Evolutionary conservation across 2,113 vertebrate species (phyloP), one percentile per base, ranked within the genome.

Genomic region (Ciconia maguari): DNA sequence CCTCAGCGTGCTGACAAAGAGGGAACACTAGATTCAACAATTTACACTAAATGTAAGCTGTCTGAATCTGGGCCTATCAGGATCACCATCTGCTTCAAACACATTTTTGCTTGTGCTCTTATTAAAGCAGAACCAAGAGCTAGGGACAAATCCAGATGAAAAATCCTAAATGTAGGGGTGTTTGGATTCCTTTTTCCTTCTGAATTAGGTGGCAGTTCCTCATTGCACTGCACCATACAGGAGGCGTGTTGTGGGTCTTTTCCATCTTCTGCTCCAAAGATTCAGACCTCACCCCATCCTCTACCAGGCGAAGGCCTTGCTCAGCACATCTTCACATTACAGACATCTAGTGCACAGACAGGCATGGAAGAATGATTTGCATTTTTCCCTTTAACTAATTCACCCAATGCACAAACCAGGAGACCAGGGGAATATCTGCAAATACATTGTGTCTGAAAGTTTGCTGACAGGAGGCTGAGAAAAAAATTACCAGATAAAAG

Each of bases 301-400:
- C 41, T 41, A 34, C 11, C 30, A 89, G 27, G 17, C 0, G 0
- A 82, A 17, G 24, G 44, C 24, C 27, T 38, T 68, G 36, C 16
- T 72, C 68, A 83, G 41, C 68, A 44, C 52, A 68, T 58, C 54
- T 30, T 77, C 64, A 64, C 13, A 13, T 69, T n/a, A 81, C 20
- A 38, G 52, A 58, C 30, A 42, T 10, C 34, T 16, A 62, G 57
- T 66, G 57, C 29, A 66, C 32, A 61, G 55, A 17, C 10, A 76
- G 48, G 12, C 19, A 36, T 10, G 19, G 26, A 84, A 48, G 42
- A 81, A 77, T 32, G 10, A 68, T 90, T 87, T 80, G 34, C 21
- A 34, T 68, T 81, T 83, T 84, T 5, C 22, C 69, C 22, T 84
- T n/a, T 42, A 36, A 62, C 19, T 82, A 34, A 66, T 71, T 71